Percentiles rank a stretch among this genome's conserved stretches.
Evolutionary conservation across 2,113 vertebrate species (phyloP).

Genomic region (Centropus unirufus): DNA sequence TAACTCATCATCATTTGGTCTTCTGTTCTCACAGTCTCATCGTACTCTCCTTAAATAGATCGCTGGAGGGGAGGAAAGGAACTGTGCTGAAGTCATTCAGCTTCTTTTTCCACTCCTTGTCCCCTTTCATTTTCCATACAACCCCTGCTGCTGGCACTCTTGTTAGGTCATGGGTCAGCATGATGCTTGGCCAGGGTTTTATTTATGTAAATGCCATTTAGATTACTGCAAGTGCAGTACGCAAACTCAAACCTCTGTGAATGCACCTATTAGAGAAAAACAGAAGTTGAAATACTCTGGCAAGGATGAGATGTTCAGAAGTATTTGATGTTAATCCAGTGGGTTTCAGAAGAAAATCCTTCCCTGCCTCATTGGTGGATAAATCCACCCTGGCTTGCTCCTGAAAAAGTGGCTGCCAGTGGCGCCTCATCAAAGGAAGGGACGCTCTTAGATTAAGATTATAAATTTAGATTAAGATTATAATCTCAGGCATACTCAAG

Average conservation of each 20-base stretch:
- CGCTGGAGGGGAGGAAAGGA: neutral
- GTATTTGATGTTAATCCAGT: neutral
- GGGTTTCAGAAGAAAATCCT: neutral
- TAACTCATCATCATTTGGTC: neutral
- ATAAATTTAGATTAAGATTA: neutral
- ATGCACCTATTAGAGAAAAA: neutral
- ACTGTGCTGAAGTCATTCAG: neutral
- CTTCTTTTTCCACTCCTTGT: neutral
- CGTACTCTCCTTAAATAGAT: neutral
- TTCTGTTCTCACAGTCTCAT: neutral
- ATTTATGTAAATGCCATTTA: accelerated
- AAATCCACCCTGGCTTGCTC: neutral
- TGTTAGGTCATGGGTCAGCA: neutral
- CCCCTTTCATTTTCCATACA: neutral
- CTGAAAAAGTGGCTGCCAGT: neutral
- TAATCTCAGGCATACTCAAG: neutral
- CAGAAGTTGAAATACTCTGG: neutral
- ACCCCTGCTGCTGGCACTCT: neutral
- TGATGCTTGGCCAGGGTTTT: neutral
- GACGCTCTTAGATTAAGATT: neutral
- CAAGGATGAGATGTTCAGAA: neutral
- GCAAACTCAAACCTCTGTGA: neutral
- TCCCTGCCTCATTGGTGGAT: neutral
- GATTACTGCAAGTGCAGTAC: neutral
- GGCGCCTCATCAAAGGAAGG: neutral